A percentile compares a stretch with the other conserved stretches of the same genome.
Evolutionary conservation across 2,797 vertebrate species (phyloP).

Genomic region (Dendrocincla fuliginosa): DNA sequence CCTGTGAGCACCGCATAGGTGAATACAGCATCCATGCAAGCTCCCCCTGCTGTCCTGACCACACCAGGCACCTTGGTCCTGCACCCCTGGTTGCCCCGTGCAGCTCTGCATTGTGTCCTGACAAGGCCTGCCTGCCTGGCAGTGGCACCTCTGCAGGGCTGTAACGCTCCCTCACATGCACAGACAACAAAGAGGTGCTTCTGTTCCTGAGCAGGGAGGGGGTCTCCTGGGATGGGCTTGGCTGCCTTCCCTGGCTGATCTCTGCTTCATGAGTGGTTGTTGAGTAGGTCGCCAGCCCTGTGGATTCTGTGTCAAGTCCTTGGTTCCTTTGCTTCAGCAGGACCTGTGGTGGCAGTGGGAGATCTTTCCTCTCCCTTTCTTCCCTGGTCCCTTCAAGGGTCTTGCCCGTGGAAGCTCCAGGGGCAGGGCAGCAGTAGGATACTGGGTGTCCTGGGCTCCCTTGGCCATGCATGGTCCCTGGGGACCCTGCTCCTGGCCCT

Average conservation of each 20-base stretch:
- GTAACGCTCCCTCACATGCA: not conserved
- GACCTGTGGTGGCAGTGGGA: not conserved
- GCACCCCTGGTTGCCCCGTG: not conserved
- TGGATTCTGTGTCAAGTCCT: not conserved
- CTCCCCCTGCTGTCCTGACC: not conserved
- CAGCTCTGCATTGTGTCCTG: not conserved
- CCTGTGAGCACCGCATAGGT: not conserved
- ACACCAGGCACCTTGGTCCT: not conserved
- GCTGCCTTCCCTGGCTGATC: not conserved
- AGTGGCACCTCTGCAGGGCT: not conserved
- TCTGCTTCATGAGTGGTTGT: not conserved
- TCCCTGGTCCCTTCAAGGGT: not conserved
- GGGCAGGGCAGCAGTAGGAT: not conserved
- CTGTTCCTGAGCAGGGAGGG: not conserved
- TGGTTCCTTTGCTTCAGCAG: not conserved
- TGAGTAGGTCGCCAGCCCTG: not conserved
- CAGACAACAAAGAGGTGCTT: not conserved
- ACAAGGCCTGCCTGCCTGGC: not conserved
- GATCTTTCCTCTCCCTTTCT: not conserved
- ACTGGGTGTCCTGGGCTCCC: not conserved
- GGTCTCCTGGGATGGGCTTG: not conserved
- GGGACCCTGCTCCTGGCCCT: not conserved
- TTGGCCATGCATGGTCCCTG: rapidly evolving
- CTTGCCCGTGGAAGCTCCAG: rapidly evolving
- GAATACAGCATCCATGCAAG: not conserved